Percentiles rank a stretch among this genome's conserved stretches.
Evolutionary conservation across 2,797 vertebrate genomes (phyloP).

Genomic region (Basileuterus tristriatus): DNA sequence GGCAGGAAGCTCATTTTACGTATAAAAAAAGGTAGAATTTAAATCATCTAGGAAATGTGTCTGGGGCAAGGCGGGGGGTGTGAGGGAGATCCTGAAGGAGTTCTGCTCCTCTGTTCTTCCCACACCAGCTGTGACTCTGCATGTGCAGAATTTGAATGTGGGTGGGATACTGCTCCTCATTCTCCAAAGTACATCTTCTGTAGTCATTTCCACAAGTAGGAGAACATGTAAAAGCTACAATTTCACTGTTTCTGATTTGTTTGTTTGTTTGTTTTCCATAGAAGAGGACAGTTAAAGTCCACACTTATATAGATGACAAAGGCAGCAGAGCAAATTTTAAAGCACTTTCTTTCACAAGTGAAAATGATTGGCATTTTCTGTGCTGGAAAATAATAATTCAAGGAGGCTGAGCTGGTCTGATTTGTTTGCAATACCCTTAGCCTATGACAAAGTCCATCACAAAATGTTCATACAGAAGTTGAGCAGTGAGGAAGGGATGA

Average conservation of each 20-base stretch:
- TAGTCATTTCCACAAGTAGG: background rate
- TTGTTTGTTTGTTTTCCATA: background rate
- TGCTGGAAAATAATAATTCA: background rate
- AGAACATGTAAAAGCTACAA: background rate
- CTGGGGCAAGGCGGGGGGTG: background rate
- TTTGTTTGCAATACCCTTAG: background rate
- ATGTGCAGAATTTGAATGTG: accelerated
- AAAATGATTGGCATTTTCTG: background rate
- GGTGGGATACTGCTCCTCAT: background rate
- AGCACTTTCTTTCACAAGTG: background rate
- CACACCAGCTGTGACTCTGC: accelerated
- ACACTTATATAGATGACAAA: background rate
- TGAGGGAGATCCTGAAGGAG: background rate
- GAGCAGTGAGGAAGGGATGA: background rate
- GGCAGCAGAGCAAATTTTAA: background rate
- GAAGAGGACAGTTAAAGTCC: background rate
- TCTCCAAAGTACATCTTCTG: background rate
- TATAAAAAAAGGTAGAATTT: background rate
- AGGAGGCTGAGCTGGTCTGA: background rate
- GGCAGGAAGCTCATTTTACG: background rate
- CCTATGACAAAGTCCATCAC: background rate
- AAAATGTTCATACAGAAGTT: background rate
- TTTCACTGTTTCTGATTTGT: background rate
- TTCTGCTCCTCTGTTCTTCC: background rate
- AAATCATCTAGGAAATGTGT: background rate